Conservation (phyloP, 2,888 invertebrate genomes). For the Sinohyriopsis cumingii region DNA sequence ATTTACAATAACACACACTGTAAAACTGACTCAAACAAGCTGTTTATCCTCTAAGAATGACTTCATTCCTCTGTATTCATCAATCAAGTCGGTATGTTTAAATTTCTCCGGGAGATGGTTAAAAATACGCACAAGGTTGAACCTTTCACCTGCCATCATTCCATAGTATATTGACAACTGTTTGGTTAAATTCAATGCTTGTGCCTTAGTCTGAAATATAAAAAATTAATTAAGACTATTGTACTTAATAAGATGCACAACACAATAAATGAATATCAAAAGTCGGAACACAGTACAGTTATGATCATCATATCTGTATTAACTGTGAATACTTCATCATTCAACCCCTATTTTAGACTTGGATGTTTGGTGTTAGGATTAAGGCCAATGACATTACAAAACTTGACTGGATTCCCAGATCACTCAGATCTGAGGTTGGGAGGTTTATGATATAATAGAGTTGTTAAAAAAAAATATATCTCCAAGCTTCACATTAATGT, state of each 20-base stretch:
- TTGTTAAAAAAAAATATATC: too few species aligned
- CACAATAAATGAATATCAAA: background rate
- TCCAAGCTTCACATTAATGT: too few species aligned
- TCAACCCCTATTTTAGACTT: too few species aligned
- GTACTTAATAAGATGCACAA: background rate
- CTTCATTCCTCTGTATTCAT: slow-evolving; percentile 45
- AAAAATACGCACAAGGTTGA: slow-evolving; percentile 48
- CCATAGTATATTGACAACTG: slow-evolving; percentile 60
- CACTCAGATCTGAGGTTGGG: too few species aligned
- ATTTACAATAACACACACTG: too few species aligned
- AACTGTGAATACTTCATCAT: too few species aligned
- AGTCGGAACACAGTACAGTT: too few species aligned
- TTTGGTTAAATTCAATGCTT: slow-evolving; percentile 54
- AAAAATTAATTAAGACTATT: background rate
- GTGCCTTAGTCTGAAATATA: slow-evolving; percentile 46
- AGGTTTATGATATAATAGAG: too few species aligned
- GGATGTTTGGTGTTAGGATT: too few species aligned
- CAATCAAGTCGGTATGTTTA: slow-evolving; percentile 43
- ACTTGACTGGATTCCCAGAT: too few species aligned
- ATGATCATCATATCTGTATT: background rate
- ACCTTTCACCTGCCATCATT: slow-evolving; percentile 40
- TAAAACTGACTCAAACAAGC: too few species aligned
- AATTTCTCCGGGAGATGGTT: slow-evolving; percentile 51
- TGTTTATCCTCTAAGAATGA: slow-evolving; percentile 38
- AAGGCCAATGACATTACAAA: too few species aligned